phyloP scores from a whole-genome alignment of 2,797 vertebrate genomes.

The Phataginus tetradactyla region DNA sequence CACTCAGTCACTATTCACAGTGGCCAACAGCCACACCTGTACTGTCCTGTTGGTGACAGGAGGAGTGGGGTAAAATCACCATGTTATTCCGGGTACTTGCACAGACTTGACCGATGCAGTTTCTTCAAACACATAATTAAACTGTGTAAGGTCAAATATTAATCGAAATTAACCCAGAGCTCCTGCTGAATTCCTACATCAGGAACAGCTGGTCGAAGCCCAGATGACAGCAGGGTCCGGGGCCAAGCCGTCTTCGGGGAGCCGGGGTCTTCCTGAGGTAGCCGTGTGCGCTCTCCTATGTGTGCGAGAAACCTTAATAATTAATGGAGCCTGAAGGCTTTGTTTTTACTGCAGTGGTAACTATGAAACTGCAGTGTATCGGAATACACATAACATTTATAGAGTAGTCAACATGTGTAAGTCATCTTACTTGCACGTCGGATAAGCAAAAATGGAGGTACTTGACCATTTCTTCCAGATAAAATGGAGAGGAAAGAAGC shows the following conservation, averaged over 20 bases:
- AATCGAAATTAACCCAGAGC: slow-evolving; percentile 73
- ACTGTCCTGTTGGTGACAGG: not conserved
- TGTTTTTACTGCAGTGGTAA: not conserved
- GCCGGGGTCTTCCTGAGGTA: not conserved
- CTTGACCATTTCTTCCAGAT: not conserved
- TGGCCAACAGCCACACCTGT: not conserved
- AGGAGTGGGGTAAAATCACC: not conserved
- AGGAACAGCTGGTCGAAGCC: slow-evolving; percentile 59
- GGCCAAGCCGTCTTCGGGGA: slow-evolving; percentile 56
- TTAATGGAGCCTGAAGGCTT: not conserved
- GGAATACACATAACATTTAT: not conserved
- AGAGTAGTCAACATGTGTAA: not conserved
- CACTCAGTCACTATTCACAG: not conserved
- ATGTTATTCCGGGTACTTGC: not conserved
- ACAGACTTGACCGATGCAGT: slow-evolving; percentile 52
- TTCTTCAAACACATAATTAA: slow-evolving; percentile 64
- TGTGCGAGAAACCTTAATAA: not conserved
- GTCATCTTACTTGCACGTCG: not conserved
- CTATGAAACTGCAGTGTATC: not conserved
- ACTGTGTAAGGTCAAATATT: slow-evolving; percentile 61
- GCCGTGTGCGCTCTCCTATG: not conserved
- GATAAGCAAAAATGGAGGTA: not conserved
- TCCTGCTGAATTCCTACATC: slow-evolving; percentile 76
- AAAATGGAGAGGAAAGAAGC: not conserved
- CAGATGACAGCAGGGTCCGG: slow-evolving; percentile 43